Evolutionary conservation across 2,113 vertebrate genomes (phyloP).

Genomic region (Marmota monax): DNA sequence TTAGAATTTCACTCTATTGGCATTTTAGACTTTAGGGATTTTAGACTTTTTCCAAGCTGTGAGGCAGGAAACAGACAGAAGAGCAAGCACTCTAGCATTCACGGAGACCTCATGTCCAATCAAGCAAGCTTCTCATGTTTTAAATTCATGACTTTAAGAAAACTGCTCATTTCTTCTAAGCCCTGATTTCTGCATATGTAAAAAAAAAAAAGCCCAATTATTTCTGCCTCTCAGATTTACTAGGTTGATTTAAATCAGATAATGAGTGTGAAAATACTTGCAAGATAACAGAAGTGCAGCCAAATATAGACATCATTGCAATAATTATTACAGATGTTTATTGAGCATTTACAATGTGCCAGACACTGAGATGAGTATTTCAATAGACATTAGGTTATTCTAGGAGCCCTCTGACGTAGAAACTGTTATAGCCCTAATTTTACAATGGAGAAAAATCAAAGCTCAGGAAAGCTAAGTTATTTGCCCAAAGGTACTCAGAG

Average conservation of each 20-base stretch:
- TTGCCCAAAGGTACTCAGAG: slow-evolving; percentile 37
- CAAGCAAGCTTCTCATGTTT: background rate
- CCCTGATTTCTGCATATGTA: slow-evolving; percentile 7
- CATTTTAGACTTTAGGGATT: background rate
- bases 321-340: slow-evolving; percentile 18
- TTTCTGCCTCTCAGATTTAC: slow-evolving; percentile 31
- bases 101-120: background rate
- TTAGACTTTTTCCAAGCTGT: background rate
- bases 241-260: slow-evolving; percentile 45
- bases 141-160: slow-evolving; percentile 23
- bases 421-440: background rate
- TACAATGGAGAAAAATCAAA: slow-evolving; percentile 77
- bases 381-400: background rate
- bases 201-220: slow-evolving; percentile 38
- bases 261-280: slow-evolving; percentile 55
- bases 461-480: slow-evolving; percentile 19
- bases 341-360: background rate
- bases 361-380: background rate
- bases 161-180: background rate
- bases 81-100: background rate
- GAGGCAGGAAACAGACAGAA: too few relatives aligned
- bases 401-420: background rate
- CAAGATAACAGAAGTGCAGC: slow-evolving; percentile 18
- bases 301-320: slow-evolving; percentile 15
- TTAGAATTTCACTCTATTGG: background rate